Evolutionary conservation across 35 echinoderm and acorn worm genomes (phyloP), one percentile per base, ranked within the genome.

Genomic region (Ophioderma brevispina): DNA sequence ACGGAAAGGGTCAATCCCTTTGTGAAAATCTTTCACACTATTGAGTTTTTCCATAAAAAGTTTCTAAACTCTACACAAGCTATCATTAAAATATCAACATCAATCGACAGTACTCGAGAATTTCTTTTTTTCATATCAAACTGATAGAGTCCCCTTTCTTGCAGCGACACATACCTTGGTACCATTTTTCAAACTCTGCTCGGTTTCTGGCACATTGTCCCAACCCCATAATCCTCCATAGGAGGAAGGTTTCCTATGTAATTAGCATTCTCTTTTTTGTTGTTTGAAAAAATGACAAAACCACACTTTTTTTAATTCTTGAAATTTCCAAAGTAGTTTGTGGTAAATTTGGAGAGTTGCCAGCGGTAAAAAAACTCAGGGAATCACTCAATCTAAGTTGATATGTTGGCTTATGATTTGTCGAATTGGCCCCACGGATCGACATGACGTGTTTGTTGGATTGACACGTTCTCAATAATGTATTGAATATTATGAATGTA

Each of bases 231-330:
- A 38, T 77, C 55, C 0, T 59, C 37, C 13, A 75, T 37, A 0
- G 59, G 39, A 6, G 92, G 89, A 23, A 81, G 85, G 18, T 38
- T 41, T 28, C 89, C 96, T 14, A 42, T 46, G 36, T 94, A 80
- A 31, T 63, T 80, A 75, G 4, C 5, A 70, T 95, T 64, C 77
- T 92, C 80, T 19, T 64, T 42, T 10, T 39, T 35, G 0, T 59
- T 89, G 52, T 98, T 94, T n/a, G 39, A 92, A 70, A 30, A 70
- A 70, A 70, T 95, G 87, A 31, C 92, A 87, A 80, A 98, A 98
- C 52, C 64, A 95, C 0, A 92, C 90, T 79, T 98, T 94, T 14
- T 94, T 80, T 15, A 94, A 39, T 41, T 98, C 92, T 25, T 56
- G 78, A 4, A 95, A 32, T 5, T n/a, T n/a, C 76, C 86, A 87